These are phyloP conservation scores for Sceliomorpha sp. DNA, from an alignment of 2,888 invertebrate species.

Conservation along the genomic window DNA sequence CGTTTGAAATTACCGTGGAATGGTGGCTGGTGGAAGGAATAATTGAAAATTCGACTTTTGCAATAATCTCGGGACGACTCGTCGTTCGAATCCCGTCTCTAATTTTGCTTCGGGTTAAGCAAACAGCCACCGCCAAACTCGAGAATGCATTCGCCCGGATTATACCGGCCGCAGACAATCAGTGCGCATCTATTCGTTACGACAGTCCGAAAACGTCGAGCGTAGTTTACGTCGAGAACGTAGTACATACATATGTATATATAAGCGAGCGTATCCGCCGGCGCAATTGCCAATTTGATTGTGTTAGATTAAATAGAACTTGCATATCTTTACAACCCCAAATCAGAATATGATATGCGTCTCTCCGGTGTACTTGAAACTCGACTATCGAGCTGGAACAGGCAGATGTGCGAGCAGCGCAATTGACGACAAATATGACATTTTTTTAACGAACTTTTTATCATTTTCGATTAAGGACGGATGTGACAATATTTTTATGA, in stretches of 20 bases:
- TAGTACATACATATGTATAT: conserved; percentile 31
- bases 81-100: conserved; percentile 30
- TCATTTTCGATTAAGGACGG: too few species aligned
- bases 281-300: conserved; percentile 28
- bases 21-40: conserved; percentile 6
- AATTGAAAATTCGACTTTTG: conserved; percentile 11
- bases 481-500: too few species aligned
- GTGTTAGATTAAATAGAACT: conserved; percentile 32
- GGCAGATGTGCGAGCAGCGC: not conserved
- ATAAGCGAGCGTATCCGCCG: conserved; percentile 15
- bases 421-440: not conserved
- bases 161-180: conserved; percentile 34
- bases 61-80: conserved; percentile 7
- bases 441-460: too few species aligned
- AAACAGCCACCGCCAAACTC: conserved; percentile 26
- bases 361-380: not conserved
- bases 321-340: conserved; percentile 16
- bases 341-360: conserved; percentile 8
- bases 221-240: conserved; percentile 13
- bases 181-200: conserved; percentile 38
- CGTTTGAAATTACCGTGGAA: not conserved
- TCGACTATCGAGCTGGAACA: not conserved
- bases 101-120: conserved; percentile 33
- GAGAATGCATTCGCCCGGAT: conserved; percentile 26
- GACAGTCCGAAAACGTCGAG: conserved; percentile 28